These are phyloP conservation scores for Sicus ferrugineus DNA, from an alignment of 2,888 invertebrate species.

Conservation along the genomic window DNA sequence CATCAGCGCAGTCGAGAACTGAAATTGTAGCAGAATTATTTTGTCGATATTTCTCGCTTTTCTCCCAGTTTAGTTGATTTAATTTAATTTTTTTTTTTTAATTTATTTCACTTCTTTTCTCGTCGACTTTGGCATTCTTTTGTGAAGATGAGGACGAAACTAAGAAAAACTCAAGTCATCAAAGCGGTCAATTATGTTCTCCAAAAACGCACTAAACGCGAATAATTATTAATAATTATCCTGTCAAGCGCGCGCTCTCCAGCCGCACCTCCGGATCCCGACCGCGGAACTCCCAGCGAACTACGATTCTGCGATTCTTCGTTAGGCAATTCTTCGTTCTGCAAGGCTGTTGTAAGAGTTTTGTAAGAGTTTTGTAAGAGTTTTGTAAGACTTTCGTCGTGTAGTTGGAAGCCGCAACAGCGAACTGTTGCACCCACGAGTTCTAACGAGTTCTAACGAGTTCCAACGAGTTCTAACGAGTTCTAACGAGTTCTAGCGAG, in stretches of 20 bases:
- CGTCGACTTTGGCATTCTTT: no score
- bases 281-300: not conserved
- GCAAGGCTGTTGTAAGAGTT: slow-evolving; percentile 13
- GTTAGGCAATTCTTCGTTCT: not conserved
- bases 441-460: no score
- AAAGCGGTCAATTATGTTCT: slow-evolving; percentile 27
- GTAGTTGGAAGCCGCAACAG: no score
- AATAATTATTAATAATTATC: slow-evolving; percentile 32
- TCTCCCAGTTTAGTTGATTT: not conserved
- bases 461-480: no score
- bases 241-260: slow-evolving; percentile 6
- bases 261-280: not conserved
- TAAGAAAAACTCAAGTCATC: not conserved
- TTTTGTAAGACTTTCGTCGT: no score
- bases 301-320: not conserved
- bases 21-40: no score
- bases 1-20: no score
- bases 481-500: no score
- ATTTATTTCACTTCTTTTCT: not conserved
- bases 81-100: not conserved
- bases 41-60: no score
- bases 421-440: no score
- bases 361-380: no score
- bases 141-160: not conserved
- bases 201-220: slow-evolving; percentile 7